Base-by-base conservation (phyloP, 1,140 invertebrate genomes). In the Gonatopus flavifemur region DNA sequence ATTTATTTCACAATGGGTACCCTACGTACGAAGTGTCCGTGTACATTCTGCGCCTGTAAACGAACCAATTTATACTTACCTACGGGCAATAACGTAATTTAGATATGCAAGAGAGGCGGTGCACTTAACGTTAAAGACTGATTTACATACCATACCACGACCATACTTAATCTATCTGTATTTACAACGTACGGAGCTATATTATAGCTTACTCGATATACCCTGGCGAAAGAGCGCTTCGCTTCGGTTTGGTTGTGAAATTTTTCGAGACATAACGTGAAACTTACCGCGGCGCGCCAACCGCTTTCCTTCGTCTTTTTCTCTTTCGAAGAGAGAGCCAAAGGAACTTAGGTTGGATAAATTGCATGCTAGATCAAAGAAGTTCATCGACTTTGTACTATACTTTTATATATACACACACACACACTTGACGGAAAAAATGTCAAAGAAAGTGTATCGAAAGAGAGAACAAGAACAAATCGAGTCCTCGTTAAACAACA, bases 31-130 rank as follows among this genome's bases (percentile, higher is more conserved):
- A n/a, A 36, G 35, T 10, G 35, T 10, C 15, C 13, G 46, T 46
- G 46, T 44, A 62, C 39, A 50, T 52, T 33, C 57, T 57, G 55
- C 49, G 48, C 15, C 55, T 57, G 52, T 43, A 46, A 43, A 52
- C 45, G 55, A 63, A 64, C 64, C 64, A 59, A 66, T 62, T 62
- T 59, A 59, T 53, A 47, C 20, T 52, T 49, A 47, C 50, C 55
- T 55, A 39, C 37, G 52, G 55, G 60, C 55, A 49, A 57, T 45
- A 46, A 49, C 49, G 57, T 52, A 49, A 62, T 59, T 52, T 52
- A 57, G 57, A 62, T 46, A 42, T 15, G 31, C 42, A 3, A 56
- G 30, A 50, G 49, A 50, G 43, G 38, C 42, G 35, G 25, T 45
- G 57, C 44, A 53, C 24, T 39, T 40, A 25, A 10, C 16, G 44